Evolutionary conservation across 2,113 vertebrate species (phyloP), one percentile per base, ranked within the genome.

Genomic region (Calypte anna): DNA sequence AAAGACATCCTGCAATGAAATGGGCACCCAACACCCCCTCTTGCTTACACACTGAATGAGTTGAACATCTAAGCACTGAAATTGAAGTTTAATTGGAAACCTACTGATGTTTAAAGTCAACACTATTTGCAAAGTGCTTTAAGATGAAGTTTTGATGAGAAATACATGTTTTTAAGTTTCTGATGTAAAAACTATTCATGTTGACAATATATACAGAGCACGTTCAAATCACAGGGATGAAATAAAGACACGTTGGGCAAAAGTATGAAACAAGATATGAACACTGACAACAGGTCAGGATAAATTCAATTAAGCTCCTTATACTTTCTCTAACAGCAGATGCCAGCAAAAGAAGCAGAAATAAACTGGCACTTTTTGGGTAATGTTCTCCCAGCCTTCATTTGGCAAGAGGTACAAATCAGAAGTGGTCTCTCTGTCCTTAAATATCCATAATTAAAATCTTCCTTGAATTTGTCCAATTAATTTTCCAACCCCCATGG

Each of bases 1-100:
- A 89, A 86, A 40, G 73, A 81, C 68, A 83, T 38, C 73, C 63
- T 91, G 77, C 81, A 86, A 80, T 80, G 69, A 66, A 89, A 77
- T 2, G 69, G 73, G 77, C 46, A 69, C 54, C 46, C 6, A 44
- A 74, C 0, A 7, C 51, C 69, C n/a, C 46, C 81, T 90, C 74
- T 70, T 46, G 33, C 43, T 90, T 48, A 70, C 89, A 54, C 78
- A 53, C 31, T 28, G 43, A 15, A 50, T 4, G 51, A 84, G 63
- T 4, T 84, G 36, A 50, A 74, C 53, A 75, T 3, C 38, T 0
- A 59, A 4, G 40, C 70, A 85, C 57, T 51, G 54, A 86, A 94
- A 88, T 11, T n/a, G 57, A 85, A 90, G 48, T 48, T 92, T 68
- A 64, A 86, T 59, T 80, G 82, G 83, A 95, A 92, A 66, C 54